Evolutionary conservation across 2,888 invertebrate species (phyloP), one percentile per base, ranked within the genome.

Genomic region (Dolichopus griseipennis): DNA sequence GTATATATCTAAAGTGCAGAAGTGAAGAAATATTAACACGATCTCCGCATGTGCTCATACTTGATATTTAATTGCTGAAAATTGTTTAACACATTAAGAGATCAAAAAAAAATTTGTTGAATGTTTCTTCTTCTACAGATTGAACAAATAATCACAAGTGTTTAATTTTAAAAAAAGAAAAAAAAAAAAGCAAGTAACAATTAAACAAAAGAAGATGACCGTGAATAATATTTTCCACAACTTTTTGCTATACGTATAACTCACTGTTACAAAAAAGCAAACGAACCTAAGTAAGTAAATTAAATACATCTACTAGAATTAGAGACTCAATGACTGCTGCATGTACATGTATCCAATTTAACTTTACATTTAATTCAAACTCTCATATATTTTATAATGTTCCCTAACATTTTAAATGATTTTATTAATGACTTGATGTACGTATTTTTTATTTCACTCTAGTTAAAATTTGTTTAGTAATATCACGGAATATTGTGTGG

Each of bases 401-500:
- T 4, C 27, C 3, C 5, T 27, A 15, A 52, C 52, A 52, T 18
- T 52, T 52, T 52, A 6, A 52, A 52, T 52, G 18, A 52, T 52
- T 52, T 52, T 52, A 52, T 52, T 52, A 52, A 52, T 52, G 52
- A 52, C 15, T n/a, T 18, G 18, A 15, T 37, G 8, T 37, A 37
- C 8, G 37, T 71, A 27, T 27, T 27, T 27, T 27, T 70, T 71
- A 70, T 73, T 71, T 69, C 72, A 72, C 73, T 73, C 71, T 71
- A 73, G 71, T 73, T 73, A 71, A 72, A 69, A 73, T 73, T 71
- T 70, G 71, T 71, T 70, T 72, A 70, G 69, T 71, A 71, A 71
- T 71, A 72, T 70, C 71, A 71, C 71, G 70, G 68, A 68, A 67
- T 52, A 62, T 63, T 65, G 61, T 66, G 68, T 43, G 37, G 67